phyloP scores from a whole-genome alignment of 2,113 vertebrate genomes.

The Psammodynastes pulverulentus region DNA sequence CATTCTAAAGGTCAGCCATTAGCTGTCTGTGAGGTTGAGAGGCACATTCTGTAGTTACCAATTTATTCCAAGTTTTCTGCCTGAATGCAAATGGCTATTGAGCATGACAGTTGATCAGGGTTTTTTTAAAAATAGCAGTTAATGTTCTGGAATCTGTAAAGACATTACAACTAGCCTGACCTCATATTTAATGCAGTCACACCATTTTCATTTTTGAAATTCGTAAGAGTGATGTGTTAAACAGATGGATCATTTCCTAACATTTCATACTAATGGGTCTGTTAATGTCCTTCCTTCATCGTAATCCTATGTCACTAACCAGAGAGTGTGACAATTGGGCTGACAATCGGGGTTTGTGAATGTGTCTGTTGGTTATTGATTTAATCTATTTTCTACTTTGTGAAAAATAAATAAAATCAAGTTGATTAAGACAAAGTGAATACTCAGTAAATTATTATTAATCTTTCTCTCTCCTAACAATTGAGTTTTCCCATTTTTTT shows the following conservation, averaged over 20 bases:
- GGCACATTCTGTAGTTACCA: neutral
- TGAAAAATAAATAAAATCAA: neutral
- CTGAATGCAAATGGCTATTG: constrained; percentile 33
- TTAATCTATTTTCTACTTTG: neutral
- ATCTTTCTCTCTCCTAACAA: neutral
- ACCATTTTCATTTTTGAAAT: constrained; percentile 26
- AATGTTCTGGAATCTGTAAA: constrained; percentile 26
- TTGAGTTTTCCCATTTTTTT: neutral
- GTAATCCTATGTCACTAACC: neutral
- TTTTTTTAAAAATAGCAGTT: constrained; percentile 37
- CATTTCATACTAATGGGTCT: neutral
- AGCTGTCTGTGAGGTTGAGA: constrained; percentile 19
- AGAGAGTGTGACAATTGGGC: neutral
- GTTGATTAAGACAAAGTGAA: neutral
- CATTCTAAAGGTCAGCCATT: constrained; percentile 39
- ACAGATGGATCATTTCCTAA: neutral
- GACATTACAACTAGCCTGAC: constrained; percentile 6
- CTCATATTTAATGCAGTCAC: constrained; percentile 45
- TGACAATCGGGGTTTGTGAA: neutral
- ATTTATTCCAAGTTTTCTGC: constrained; percentile 47
- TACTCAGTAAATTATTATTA: neutral
- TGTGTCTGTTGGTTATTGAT: neutral
- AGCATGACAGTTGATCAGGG: constrained; percentile 27
- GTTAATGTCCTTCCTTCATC: neutral
- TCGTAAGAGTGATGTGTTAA: neutral